Evolutionary conservation across 2,113 vertebrate species (phyloP).

Genomic region (Anser brachyrhynchus): DNA sequence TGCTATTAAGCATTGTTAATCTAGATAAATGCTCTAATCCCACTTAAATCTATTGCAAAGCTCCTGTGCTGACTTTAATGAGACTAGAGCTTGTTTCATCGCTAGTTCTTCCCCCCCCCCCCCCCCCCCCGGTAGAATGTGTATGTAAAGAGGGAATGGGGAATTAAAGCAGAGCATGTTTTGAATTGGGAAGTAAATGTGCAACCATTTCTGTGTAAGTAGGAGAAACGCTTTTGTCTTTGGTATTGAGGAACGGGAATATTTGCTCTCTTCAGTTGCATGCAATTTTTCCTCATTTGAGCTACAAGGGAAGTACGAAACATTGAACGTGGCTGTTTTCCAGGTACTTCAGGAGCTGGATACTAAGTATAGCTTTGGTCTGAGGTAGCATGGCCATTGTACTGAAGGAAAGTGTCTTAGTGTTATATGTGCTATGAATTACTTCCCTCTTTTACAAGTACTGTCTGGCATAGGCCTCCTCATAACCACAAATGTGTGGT

Average conservation of each 20-base stretch:
- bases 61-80: not conserved
- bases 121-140: not conserved
- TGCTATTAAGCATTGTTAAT: not conserved
- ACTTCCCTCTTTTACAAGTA: not conserved
- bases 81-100: not conserved
- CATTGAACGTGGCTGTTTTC: not conserved
- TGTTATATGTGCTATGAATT: not conserved
- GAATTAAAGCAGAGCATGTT: not conserved
- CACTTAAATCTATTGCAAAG: conserved; percentile 2
- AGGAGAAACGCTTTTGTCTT: not conserved
- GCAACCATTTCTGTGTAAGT: not conserved
- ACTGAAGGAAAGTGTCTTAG: not conserved
- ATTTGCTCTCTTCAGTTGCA: not conserved
- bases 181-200: not conserved
- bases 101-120: not conserved
- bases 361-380: not conserved
- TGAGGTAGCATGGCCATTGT: rapidly evolving
- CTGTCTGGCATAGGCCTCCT: too few species aligned
- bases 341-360: not conserved
- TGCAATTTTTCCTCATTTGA: not conserved
- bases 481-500: not conserved
- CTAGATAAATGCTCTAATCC: conserved; percentile 39
- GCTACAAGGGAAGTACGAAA: not conserved
- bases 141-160: not conserved
- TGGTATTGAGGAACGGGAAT: not conserved